Conservation (phyloP, 1,140 invertebrate species). For the Penaeus vannamei region DNA sequence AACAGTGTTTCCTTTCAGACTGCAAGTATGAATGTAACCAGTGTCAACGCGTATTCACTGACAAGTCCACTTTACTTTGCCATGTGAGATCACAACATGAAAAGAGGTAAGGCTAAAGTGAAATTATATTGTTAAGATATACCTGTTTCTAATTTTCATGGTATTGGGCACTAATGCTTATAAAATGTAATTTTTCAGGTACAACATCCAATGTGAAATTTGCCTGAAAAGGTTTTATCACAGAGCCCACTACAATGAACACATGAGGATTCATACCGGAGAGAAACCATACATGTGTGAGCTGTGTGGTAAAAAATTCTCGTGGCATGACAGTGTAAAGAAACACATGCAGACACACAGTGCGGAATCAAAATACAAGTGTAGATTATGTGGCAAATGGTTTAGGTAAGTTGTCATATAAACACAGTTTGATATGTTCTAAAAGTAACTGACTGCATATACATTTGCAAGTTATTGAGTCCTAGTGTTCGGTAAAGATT, state of each 20-base stretch:
- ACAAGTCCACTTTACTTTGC: constrained; percentile 51
- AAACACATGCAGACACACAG: constrained; percentile 67
- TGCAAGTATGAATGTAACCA: constrained; percentile 65
- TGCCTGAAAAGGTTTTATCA: constrained; percentile 63
- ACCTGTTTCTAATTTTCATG: too few species aligned
- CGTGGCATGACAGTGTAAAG: constrained; percentile 72
- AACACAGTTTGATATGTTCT: background rate
- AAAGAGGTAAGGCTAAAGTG: constrained; percentile 45
- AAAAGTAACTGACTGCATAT: too few species aligned
- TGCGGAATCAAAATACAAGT: constrained; percentile 65
- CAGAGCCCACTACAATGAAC: constrained; percentile 63
- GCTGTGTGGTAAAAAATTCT: constrained; percentile 77
- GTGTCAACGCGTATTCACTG: constrained; percentile 60
- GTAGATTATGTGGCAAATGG: constrained; percentile 66
- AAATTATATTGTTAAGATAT: background rate
- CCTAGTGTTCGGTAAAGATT: too few species aligned
- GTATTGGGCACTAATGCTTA: background rate
- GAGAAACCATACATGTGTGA: constrained; percentile 78
- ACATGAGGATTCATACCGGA: constrained; percentile 71
- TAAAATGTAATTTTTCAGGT: constrained; percentile 40
- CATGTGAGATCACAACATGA: constrained; percentile 62
- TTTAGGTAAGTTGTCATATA: constrained; percentile 57
- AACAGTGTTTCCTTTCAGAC: constrained; percentile 45
- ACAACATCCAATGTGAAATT: constrained; percentile 58
- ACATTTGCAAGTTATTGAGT: too few species aligned